A percentile compares a stretch with the other conserved stretches of the same genome.
Evolutionary conservation across 2,888 invertebrate species (phyloP).

Genomic region (Pegoplata infirma): DNA sequence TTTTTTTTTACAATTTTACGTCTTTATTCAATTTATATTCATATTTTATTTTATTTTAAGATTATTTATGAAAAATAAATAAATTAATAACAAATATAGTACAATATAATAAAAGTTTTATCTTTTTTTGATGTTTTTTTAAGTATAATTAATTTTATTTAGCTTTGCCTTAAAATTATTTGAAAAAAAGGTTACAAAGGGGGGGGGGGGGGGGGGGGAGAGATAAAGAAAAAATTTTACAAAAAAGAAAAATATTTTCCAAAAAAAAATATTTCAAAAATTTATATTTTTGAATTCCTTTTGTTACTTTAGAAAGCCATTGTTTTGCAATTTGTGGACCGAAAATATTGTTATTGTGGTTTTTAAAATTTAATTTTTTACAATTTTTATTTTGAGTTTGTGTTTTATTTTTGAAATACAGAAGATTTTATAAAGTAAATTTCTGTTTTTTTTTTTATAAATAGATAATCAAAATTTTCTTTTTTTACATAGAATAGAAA

Average conservation of each 20-base stretch:
- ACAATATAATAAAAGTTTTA: constrained; percentile 50
- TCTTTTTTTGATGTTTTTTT: constrained; percentile 32
- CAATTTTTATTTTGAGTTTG: neutral
- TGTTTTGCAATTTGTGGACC: constrained; percentile 6
- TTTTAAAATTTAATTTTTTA: neutral
- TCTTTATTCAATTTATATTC: constrained; percentile 33
- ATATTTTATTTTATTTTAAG: constrained; percentile 42
- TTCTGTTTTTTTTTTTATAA: constrained; percentile 1
- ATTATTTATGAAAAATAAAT: constrained; percentile 58
- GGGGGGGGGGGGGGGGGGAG: too few species aligned
- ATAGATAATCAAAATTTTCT: constrained; percentile 7
- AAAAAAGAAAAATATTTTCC: constrained; percentile 9
- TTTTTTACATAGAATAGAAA: constrained; percentile 1
- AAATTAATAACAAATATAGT: constrained; percentile 61
- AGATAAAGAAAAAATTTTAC: neutral
- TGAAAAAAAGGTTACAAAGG: constrained; percentile 3
- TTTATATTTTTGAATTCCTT: neutral
- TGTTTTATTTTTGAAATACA: neutral
- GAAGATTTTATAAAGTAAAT: constrained; percentile 27
- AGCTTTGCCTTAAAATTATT: constrained; percentile 45
- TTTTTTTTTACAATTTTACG: constrained; percentile 15
- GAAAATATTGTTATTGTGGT: constrained; percentile 7
- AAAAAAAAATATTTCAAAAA: constrained; percentile 45
- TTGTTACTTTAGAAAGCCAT: constrained; percentile 41
- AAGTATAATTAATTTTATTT: constrained; percentile 29